Percentiles rank a stretch among this genome's conserved stretches.
Evolutionary conservation across 2,888 invertebrate species (phyloP).

Genomic region (Stenodema calcarata): DNA sequence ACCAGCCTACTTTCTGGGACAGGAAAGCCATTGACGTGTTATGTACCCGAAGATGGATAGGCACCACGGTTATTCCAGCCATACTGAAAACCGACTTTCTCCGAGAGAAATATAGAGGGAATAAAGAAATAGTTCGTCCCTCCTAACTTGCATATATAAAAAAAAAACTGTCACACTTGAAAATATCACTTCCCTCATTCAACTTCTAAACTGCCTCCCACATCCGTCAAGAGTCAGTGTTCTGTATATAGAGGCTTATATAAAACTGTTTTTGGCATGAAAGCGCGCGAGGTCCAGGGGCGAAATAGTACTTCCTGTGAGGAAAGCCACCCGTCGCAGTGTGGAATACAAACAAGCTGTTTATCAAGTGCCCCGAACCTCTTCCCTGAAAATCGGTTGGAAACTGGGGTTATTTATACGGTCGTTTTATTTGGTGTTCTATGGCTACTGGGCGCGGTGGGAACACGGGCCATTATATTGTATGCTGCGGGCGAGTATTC

Average conservation of each 20-base stretch:
- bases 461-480: neutral
- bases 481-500: neutral
- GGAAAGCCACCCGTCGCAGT: conserved; percentile 1
- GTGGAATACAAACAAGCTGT: conserved; percentile 39
- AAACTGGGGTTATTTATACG: conserved; percentile 2
- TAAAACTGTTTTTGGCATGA: conserved; percentile 40
- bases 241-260: conserved; percentile 2
- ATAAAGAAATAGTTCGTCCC: neutral
- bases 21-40: neutral
- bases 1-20: no score
- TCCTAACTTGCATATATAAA: neutral
- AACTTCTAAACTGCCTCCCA: conserved; percentile 39
- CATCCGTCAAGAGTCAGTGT: conserved; percentile 32
- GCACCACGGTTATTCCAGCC: neutral
- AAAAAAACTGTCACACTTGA: conserved; percentile 28
- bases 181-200: conserved; percentile 42
- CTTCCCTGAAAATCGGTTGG: neutral
- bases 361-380: conserved; percentile 19
- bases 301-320: conserved; percentile 27
- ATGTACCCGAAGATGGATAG: neutral
- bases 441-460: neutral
- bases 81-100: neutral
- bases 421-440: neutral
- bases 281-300: conserved; percentile 25
- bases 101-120: neutral